phyloP scores from a whole-genome alignment of 2,113 vertebrate genomes.

The Percopsis transmontana region DNA sequence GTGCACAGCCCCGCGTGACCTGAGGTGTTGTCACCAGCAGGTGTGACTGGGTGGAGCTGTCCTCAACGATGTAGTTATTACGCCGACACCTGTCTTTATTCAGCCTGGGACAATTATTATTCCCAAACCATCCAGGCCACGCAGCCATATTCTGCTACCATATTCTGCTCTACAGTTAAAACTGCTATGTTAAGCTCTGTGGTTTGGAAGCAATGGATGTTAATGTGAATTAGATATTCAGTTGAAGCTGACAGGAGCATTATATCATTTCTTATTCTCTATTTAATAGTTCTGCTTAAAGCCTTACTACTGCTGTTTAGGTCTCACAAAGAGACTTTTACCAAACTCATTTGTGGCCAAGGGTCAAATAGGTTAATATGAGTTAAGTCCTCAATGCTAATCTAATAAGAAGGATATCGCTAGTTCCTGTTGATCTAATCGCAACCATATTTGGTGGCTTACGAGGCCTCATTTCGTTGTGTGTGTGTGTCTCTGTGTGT shows the following conservation, averaged over 20 bases:
- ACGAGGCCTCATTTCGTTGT: conserved; percentile 12
- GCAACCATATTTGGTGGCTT: conserved; percentile 45
- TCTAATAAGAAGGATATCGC: conserved; percentile 34
- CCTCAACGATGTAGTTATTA: conserved; percentile 34
- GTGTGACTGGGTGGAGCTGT: conserved; percentile 58
- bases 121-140: conserved; percentile 23
- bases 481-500: not conserved
- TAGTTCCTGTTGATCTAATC: conserved; percentile 38
- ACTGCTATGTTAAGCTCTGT: too few species aligned
- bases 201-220: too few species aligned
- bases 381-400: conserved; percentile 31
- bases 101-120: conserved; percentile 37
- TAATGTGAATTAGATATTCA: too few species aligned
- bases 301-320: not conserved
- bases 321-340: conserved; percentile 26
- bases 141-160: too few species aligned
- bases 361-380: conserved; percentile 20
- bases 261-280: not conserved
- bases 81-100: conserved; percentile 57
- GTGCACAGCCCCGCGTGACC: conserved; percentile 45
- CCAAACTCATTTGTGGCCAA: conserved; percentile 16
- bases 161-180: not conserved
- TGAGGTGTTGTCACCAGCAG: conserved; percentile 63
- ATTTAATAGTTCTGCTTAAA: not conserved
- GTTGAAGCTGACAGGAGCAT: too few species aligned